These are phyloP conservation scores for human (Homo sapiens) DNA, from an alignment of 2,113 vertebrate genomes.

Conservation along the genomic window DNA sequence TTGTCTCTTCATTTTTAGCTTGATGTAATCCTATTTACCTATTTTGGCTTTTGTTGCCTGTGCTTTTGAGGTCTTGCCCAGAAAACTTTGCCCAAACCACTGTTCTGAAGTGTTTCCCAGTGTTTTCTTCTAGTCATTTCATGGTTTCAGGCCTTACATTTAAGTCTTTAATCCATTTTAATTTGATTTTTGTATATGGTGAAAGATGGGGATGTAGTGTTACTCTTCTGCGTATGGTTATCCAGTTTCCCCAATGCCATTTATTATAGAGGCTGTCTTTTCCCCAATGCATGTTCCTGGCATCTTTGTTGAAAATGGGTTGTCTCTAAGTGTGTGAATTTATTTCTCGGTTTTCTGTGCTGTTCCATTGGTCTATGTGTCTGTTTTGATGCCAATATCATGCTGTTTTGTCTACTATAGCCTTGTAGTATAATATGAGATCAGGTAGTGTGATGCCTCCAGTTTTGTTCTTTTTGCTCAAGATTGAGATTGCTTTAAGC, in stretches of 20 bases:
- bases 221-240: background rate
- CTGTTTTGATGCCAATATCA: background rate
- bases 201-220: background rate
- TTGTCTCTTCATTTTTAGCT: background rate
- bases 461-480: background rate
- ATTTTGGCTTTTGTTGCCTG: background rate
- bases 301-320: background rate
- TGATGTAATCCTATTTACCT: background rate
- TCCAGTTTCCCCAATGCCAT: background rate
- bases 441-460: background rate
- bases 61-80: background rate
- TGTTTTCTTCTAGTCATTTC: background rate
- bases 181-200: background rate
- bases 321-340: background rate
- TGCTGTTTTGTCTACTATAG: background rate
- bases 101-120: background rate
- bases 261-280: background rate
- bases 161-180: background rate
- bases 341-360: background rate
- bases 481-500: background rate
- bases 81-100: background rate
- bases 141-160: background rate
- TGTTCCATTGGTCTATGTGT: background rate
- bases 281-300: background rate
- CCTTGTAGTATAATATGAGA: background rate